Percentiles rank a stretch among this genome's conserved stretches.
phyloP scores from a whole-genome alignment of 2,113 vertebrate species.

The Bubo bubo region DNA sequence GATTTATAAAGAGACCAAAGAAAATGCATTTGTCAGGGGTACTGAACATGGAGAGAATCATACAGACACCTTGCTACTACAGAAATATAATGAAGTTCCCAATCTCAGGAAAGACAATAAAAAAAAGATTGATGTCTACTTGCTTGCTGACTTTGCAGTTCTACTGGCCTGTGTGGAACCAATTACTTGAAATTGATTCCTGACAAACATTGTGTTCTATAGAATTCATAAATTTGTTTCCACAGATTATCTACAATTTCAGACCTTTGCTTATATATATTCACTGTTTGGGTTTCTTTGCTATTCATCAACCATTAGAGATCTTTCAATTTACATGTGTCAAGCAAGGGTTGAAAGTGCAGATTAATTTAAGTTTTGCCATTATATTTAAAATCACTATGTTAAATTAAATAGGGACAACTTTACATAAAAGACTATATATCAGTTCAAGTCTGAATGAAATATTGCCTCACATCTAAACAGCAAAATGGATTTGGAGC shows the following conservation, averaged over 20 bases:
- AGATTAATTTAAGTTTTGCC: neutral
- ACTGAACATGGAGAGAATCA: neutral
- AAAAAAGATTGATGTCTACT: neutral
- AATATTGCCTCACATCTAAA: neutral
- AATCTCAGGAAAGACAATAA: neutral
- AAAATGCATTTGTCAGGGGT: neutral
- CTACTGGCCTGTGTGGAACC: neutral
- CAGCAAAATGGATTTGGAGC: neutral
- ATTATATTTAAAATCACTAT: neutral
- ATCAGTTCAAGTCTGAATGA: neutral
- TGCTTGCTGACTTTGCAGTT: neutral
- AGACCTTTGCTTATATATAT: neutral
- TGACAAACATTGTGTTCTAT: neutral
- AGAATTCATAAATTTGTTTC: neutral
- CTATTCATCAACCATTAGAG: neutral
- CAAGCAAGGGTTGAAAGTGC: neutral
- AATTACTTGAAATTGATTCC: neutral
- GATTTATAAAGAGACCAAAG: neutral
- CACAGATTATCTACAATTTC: neutral
- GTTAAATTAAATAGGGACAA: neutral
- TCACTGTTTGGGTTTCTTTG: neutral
- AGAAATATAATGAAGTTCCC: neutral
- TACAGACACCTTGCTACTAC: neutral
- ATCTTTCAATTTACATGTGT: neutral
- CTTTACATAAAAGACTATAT: neutral